A percentile compares a stretch with the other conserved stretches of the same genome.
phyloP scores from a whole-genome alignment of 2,797 vertebrate genomes.

The Pseudomugil gertrudae region DNA sequence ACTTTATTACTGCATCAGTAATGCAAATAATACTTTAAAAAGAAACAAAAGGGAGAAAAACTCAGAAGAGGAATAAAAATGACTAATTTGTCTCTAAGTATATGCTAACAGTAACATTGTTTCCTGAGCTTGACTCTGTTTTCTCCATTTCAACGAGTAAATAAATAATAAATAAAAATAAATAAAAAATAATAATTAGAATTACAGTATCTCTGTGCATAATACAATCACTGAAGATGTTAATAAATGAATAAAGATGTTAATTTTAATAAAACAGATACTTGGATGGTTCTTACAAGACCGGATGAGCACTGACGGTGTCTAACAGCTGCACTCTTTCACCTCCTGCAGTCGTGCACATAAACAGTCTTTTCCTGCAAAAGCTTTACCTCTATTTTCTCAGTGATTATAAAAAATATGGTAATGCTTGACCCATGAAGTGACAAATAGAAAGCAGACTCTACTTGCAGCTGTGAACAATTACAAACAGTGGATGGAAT shows the following conservation, averaged over 20 bases:
- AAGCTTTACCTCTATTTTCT: conserved; percentile 52
- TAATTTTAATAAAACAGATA: conserved; percentile 37
- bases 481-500: conserved; percentile 79
- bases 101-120: no score
- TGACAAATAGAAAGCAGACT: conserved; percentile 77
- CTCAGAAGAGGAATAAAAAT: no score
- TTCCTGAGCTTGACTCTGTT: no score
- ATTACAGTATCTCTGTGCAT: no score
- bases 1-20: no score
- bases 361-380: conserved; percentile 36
- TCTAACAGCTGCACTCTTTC: conserved; percentile 51
- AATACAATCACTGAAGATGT: no score
- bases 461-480: conserved; percentile 73
- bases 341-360: conserved; percentile 44
- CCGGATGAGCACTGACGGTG: conserved; percentile 9
- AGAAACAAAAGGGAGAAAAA: no score
- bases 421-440: conserved; percentile 73
- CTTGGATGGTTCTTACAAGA: conserved; percentile 16
- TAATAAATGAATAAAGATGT: background rate
- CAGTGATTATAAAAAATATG: conserved; percentile 66
- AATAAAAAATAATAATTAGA: background rate
- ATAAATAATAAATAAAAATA: no score
- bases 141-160: no score
- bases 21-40: no score
- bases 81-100: no score